Conservation (phyloP, 1,140 invertebrate species). For the Formica exsecta region DNA sequence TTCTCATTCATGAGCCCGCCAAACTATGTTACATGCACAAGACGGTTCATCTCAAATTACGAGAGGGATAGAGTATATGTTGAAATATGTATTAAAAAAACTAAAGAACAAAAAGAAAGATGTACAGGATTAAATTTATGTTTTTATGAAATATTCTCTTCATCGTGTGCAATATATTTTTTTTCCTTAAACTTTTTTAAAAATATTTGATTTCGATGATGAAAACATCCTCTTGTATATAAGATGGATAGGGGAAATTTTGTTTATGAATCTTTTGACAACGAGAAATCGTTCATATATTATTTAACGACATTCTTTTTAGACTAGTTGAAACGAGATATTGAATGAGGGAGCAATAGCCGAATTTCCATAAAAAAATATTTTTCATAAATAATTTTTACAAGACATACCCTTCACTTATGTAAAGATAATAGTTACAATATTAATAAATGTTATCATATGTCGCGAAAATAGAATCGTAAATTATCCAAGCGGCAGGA, state of each 20-base stretch:
- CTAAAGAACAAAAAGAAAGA: not conserved
- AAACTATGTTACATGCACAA: not conserved
- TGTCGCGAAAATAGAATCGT: not conserved
- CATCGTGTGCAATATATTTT: not conserved
- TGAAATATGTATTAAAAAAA: not conserved
- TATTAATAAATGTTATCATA: not conserved
- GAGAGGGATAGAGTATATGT: not conserved
- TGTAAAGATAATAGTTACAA: no score
- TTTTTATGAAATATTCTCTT: not conserved
- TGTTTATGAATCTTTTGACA: not conserved
- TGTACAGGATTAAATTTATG: not conserved
- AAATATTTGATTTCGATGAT: not conserved
- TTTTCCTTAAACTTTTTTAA: not conserved
- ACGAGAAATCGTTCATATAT: not conserved
- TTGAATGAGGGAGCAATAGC: not conserved
- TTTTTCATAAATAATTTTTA: not conserved
- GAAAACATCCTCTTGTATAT: not conserved
- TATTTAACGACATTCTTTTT: not conserved
- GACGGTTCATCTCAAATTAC: not conserved
- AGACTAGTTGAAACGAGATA: not conserved
- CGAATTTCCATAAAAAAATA: not conserved
- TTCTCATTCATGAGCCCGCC: constrained; percentile 51
- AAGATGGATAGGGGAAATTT: not conserved
- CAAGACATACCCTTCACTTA: not conserved
- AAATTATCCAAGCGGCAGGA: not conserved